Conservation (phyloP, 2,888 invertebrate genomes). For the Sesia apiformis region DNA sequence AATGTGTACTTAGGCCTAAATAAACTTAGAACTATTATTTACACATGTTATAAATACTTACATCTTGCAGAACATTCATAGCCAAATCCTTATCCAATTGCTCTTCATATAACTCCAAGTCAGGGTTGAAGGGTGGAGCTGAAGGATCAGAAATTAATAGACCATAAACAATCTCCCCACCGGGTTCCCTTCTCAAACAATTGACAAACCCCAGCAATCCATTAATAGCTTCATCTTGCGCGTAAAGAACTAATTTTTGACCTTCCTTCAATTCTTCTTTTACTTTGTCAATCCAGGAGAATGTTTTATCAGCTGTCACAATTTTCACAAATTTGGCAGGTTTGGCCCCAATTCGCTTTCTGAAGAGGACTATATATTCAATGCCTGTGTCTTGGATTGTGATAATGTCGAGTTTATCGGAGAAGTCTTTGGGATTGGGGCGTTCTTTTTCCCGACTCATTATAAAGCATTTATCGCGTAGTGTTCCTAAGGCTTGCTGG, state of each 20-base stretch:
- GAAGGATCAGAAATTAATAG: constrained; percentile 77
- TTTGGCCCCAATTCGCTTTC: constrained; percentile 57
- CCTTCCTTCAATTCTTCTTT: constrained; percentile 56
- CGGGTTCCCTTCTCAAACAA: constrained; percentile 87
- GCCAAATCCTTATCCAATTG: constrained; percentile 84
- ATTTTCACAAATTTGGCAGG: constrained; percentile 66
- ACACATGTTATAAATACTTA: constrained; percentile 25
- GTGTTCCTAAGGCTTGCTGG: constrained; percentile 51
- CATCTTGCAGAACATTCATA: constrained; percentile 83
- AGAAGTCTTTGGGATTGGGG: constrained; percentile 51
- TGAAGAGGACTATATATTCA: constrained; percentile 71
- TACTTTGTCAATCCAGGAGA: constrained; percentile 68
- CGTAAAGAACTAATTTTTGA: constrained; percentile 77
- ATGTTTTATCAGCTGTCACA: constrained; percentile 42
- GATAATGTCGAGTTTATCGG: constrained; percentile 63
- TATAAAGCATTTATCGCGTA: constrained; percentile 76
- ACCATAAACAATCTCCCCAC: constrained; percentile 77
- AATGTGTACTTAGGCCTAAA: no score
- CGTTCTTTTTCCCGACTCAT: constrained; percentile 74
- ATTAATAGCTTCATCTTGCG: constrained; percentile 78
- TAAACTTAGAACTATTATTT: neutral
- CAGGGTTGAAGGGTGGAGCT: constrained; percentile 79
- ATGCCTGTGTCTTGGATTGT: constrained; percentile 58
- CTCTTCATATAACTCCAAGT: constrained; percentile 77
- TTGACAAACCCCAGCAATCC: constrained; percentile 93